Conservation (phyloP, 2,888 invertebrate species). For the Agelastica alni region DNA sequence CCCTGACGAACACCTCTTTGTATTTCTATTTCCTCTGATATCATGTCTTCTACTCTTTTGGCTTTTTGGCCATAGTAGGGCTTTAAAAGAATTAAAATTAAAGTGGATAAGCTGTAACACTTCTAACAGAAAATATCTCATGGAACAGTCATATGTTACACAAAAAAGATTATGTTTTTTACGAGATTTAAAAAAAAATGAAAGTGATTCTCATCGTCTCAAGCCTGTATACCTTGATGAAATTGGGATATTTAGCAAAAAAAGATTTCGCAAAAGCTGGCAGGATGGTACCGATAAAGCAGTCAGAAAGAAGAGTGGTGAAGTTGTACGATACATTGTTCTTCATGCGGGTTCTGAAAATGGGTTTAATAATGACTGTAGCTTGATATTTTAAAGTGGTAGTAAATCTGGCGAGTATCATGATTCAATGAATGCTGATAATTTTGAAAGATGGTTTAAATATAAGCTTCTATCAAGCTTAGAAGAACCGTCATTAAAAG, state of each 20-base stretch:
- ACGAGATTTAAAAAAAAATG: background rate
- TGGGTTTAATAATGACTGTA: background rate
- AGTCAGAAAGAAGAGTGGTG: background rate
- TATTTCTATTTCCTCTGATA: too few species aligned
- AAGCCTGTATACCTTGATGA: background rate
- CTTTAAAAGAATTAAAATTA: too few species aligned
- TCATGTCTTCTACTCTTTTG: too few species aligned
- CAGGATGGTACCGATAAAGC: background rate
- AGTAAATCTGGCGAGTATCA: background rate
- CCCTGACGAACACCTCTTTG: too few species aligned
- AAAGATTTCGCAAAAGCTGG: too few species aligned
- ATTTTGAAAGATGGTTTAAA: constrained; percentile 2
- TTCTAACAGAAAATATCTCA: too few species aligned
- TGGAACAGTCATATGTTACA: too few species aligned
- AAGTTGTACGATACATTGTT: background rate
- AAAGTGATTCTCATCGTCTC: background rate
- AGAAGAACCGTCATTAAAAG: background rate
- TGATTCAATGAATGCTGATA: background rate
- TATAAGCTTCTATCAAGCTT: too few species aligned
- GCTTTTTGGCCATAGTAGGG: too few species aligned
- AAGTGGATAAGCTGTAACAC: too few species aligned
- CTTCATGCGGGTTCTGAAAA: background rate
- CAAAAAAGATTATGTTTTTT: background rate
- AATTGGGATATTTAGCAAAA: background rate
- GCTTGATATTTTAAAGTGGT: too few species aligned